Base-by-base conservation (phyloP, 1,140 invertebrate genomes). In the Oreohelix idahoensis region DNA sequence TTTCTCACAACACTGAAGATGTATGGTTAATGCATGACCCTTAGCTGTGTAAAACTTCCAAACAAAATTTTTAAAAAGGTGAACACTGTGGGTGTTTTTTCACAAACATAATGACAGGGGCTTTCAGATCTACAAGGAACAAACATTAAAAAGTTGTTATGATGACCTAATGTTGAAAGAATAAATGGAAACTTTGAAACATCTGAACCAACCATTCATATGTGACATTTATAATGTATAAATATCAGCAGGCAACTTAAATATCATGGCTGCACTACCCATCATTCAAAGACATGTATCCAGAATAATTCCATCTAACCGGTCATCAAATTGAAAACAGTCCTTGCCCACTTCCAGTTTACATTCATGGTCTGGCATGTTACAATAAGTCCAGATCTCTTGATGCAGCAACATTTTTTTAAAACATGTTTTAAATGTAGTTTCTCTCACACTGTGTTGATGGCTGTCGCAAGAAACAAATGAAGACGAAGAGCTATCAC, bases 171-270 rank as follows among this genome's bases (percentile, higher is more conserved):
- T 58, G 23, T 74, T 39, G 10, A 42, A 74, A 42, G 26, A 29
- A 36, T 10, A 36, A 73, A 73, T 15, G 13, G 26, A 17, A 32
- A 38, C 17, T 35, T 5, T 13, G 23, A 23, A 35, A 66, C 39
- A 51, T 11, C 20, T 32, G 23, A 29, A 15, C 39, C 42, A 77
- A 77, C 1, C 38, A 32, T 2, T 49, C 42, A 74, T 8, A 79
- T 69, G 75, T 79, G 78, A 79, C 78, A 79, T 79, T 79, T 79
- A 79, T 79, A 13, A 32, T 71, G 39, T 80, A 82, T 82, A 82
- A 82, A 82, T 82, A 82, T 82, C 80, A 82, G 80, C 80, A 82
- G 80, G 73, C 80, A 82, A 82, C 13, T 10, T 70, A 39, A 58
- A 58, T 75, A 51, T 74, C 51, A 51, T 82, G 45, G 36, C 66